Evolutionary conservation across 1,140 invertebrate genomes (phyloP), one percentile per base, ranked within the genome.

Genomic region (Pteromalus puparum): DNA sequence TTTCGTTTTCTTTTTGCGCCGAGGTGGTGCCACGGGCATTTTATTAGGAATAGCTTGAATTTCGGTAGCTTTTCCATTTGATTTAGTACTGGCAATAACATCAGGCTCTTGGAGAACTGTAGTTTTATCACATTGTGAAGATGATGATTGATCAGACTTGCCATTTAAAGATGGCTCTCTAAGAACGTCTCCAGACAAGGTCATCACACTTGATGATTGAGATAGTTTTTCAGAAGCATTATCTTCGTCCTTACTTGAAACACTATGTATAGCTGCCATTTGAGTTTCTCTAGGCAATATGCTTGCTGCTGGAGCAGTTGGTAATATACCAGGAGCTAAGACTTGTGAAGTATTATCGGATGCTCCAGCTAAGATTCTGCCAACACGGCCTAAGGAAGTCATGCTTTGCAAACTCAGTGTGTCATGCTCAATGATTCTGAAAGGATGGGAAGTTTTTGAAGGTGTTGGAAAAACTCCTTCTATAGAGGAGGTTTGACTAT

Each of bases 11-110:
- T 97, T 97, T 91, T 97, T 97, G 86, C 95, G 94, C 88, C 97
- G 93, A 9, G 97, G 97, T 75, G 97, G 97, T 61, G 97, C 97
- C 67, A 97, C 93, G 6, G 97, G 97, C 85, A 91, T 93, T 81
- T 97, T 94, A 5, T 96, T 95, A 82, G 86, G 76, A 53, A 87
- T 79, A 7, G 67, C 78, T 81, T 85, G 84, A 46, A 67, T 26
- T 82, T 88, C 88, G 78, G 90, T 89, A 10, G 82, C 83, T 87
- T 94, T 94, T 61, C 91, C 90, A 82, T 92, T 92, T 88, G 95
- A 95, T 93, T 98, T 98, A 81, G 98, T 98, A 92, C 98, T 98
- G 75, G 97, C 97, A 84, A 99, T 97, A 87, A 99, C 97, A 93
- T 99, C 98, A 34, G 98, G 98, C 91, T 98, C 97, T 92, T 96